Base-by-base conservation (phyloP, 2,797 vertebrate species). In the Yasuhikotakia modesta region DNA sequence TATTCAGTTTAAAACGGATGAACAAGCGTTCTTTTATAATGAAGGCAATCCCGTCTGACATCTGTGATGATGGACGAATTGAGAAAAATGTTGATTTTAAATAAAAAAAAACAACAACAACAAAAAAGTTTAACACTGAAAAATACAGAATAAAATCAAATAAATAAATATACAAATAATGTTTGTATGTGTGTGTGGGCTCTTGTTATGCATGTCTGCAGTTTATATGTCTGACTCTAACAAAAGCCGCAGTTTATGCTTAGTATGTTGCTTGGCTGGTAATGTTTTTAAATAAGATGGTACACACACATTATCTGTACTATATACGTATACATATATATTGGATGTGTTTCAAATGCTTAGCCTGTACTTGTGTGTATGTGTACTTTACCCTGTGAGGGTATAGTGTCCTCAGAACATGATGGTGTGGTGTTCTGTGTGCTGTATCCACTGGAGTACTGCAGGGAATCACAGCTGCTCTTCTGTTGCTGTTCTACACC, bases 401-500 rank as follows among this genome's bases (percentile, higher is more conserved):
- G 97, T 78, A 99, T 98, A 86, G 98, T 97, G 91, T 99, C 97
- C 90, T 99, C 98, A 0, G 98, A 99, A 91, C 97, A 99, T 19
- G 96, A 98, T 0, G 97, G 97, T 0, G 97, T 99, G 85, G 97
- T 99, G 82, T 95, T 98, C 91, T 98, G 96, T 0, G 96, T 97
- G 93, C 96, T 99, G 90, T 99, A 99, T 84, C 97, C 97, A 0
- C 97, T 99, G 16, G 98, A 98, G 84, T 96, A 98, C 87, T 99
- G 97, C 87, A 99, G 91, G 0, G 97, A 99, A 88, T 99, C 98
- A 52, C 96, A 93, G 90, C 97, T 99, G 93, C 95, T 98, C 89
- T 97, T 97, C 94, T 99, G 97, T 90, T 97, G 96, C 88, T 97
- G 96, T 87, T 99, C 97, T 86, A 97, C 88, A 83, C 95, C 96